Base-by-base conservation (phyloP, 1,140 invertebrate genomes). In the Zaprionus ghesquierei region DNA sequence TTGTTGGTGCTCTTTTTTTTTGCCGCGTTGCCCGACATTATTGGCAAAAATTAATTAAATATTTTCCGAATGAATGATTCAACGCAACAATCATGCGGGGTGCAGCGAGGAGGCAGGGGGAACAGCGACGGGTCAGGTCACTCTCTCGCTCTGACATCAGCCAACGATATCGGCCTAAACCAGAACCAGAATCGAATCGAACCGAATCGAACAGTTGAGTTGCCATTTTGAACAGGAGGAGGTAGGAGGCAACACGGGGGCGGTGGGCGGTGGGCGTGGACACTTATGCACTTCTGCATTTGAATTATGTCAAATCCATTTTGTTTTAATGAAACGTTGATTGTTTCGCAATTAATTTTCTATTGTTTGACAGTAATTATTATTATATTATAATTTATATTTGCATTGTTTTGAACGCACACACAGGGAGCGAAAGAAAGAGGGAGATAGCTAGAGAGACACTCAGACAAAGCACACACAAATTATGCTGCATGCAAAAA, bases 21-120 rank as follows among this genome's bases (percentile, higher is more conserved):
- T 74, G 35, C 71, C 77, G 78, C 74, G 69, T 49, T 75, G 72
- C 65, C 77, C 85, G 85, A 69, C 77, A 89, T 90, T 89, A 90
- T 90, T 90, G 87, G 87, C 87, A 90, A 90, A 90, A 90, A 90
- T 90, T 90, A 90, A 90, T 90, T 90, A 90, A 90, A 90, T 90
- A 90, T 90, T 90, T 90, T 90, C 82, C 87, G 81, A 90, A 84
- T 89, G 87, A 90, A 90, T 87, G 84, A 84, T 80, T 89, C 80
- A 89, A 79, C 70, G 74, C 71, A 75, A 77, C 73, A 72, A 25
- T 50, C 70, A 59, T 63, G 33, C 60, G 55, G 60, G 65, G 59
- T 18, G 6, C 35, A 15, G 5, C 2, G 35, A 5, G 2, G 5
- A 15, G 35, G 5, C 0, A 2, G 2, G 35, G 35, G 10, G 10